Evolutionary conservation across 2,888 invertebrate species (phyloP).

Genomic region (Criorhina ranunculi): DNA sequence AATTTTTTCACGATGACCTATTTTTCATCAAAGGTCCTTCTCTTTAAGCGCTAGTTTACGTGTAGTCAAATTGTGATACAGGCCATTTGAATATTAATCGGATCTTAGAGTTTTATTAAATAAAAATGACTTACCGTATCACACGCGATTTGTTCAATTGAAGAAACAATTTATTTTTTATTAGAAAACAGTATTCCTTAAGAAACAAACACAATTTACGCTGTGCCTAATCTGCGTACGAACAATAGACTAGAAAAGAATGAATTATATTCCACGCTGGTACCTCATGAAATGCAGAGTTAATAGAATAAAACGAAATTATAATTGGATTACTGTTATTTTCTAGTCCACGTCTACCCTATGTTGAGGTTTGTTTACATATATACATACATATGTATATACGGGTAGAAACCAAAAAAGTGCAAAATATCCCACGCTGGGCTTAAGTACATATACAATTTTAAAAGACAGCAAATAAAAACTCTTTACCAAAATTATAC

Average conservation of each 20-base stretch:
- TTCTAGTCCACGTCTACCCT: conserved; percentile 34
- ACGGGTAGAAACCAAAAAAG: conserved; percentile 66
- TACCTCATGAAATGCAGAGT: conserved; percentile 28
- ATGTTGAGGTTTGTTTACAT: conserved; percentile 36
- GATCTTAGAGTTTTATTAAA: not conserved
- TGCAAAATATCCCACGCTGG: conserved; percentile 36
- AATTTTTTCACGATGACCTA: not conserved
- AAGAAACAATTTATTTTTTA: not conserved
- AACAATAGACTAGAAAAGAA: conserved; percentile 38
- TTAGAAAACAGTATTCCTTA: not conserved
- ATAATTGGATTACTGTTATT: conserved; percentile 62
- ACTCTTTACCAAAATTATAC: not conserved
- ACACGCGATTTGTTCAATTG: not conserved
- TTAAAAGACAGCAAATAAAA: conserved; percentile 10
- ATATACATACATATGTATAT: conserved; percentile 56
- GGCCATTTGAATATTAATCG: conserved; percentile 12
- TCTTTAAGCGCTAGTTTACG: no score
- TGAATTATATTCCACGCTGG: conserved; percentile 28
- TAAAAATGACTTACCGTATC: conserved; percentile 16
- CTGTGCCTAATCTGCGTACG: conserved; percentile 23
- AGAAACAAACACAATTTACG: not conserved
- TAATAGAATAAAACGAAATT: conserved; percentile 41
- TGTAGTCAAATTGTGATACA: conserved; percentile 6
- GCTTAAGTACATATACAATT: conserved; percentile 1
- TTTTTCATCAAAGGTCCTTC: no score